These are phyloP conservation scores for Pristionchus maxplancki DNA, from an alignment of 2,888 invertebrate species.

Conservation along the genomic window DNA sequence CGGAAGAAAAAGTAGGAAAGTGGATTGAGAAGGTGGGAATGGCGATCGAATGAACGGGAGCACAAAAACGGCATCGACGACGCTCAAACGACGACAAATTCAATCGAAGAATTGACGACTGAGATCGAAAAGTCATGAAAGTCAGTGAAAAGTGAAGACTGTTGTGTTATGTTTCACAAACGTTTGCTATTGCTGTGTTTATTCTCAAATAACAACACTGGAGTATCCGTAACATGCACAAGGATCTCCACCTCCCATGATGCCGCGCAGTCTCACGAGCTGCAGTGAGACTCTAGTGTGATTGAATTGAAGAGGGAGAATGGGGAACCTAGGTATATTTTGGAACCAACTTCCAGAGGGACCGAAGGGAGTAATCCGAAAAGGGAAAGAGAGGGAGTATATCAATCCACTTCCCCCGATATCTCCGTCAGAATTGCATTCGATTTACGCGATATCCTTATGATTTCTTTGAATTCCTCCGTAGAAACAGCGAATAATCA, in stretches of 20 bases:
- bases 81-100: neutral
- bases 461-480: neutral
- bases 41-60: neutral
- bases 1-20: neutral
- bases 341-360: neutral
- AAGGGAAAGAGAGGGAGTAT: constrained; percentile 17
- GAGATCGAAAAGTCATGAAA: neutral
- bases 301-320: neutral
- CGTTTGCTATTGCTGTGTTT: too few species aligned
- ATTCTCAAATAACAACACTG: too few species aligned
- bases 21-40: constrained; percentile 2
- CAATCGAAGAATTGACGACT: neutral
- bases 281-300: neutral
- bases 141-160: neutral
- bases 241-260: neutral
- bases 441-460: constrained; percentile 14
- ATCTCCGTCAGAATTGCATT: constrained; percentile 23
- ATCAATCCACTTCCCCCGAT: constrained; percentile 3
- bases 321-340: neutral
- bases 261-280: neutral
- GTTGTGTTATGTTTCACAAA: too few species aligned
- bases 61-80: neutral
- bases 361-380: neutral
- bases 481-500: neutral
- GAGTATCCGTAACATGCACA: neutral